Conservation (phyloP, 2,113 vertebrate genomes). For the Atrichornis clamosus region DNA sequence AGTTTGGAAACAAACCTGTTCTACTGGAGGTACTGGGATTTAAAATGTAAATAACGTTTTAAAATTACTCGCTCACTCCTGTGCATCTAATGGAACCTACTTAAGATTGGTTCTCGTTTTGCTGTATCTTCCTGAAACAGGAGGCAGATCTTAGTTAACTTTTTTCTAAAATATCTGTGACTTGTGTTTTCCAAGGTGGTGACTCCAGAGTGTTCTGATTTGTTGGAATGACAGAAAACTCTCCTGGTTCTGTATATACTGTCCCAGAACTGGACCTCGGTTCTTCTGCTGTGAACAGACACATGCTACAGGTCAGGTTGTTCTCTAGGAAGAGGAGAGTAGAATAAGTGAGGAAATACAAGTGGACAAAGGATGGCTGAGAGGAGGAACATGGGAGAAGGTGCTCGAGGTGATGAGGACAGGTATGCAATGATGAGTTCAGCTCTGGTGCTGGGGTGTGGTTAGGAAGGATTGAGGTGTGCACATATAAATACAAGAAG, state of each 20-base stretch:
- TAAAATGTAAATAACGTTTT: background rate
- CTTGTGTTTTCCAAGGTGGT: background rate
- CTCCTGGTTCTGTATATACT: background rate
- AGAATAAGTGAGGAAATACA: background rate
- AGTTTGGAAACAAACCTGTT: slow-evolving; percentile 32
- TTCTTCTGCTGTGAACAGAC: background rate
- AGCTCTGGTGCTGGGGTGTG: background rate
- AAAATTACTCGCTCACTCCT: background rate
- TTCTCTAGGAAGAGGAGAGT: background rate
- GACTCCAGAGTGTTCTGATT: background rate
- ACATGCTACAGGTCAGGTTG: background rate
- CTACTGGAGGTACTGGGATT: background rate
- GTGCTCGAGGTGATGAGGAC: background rate
- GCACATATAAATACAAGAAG: background rate
- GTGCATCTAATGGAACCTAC: background rate
- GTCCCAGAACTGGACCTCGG: background rate
- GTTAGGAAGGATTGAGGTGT: background rate
- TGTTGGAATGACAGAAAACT: background rate
- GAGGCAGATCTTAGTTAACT: background rate
- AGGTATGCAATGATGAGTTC: background rate
- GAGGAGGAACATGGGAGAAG: background rate
- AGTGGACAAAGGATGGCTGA: background rate
- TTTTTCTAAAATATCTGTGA: background rate
- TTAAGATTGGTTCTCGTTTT: background rate
- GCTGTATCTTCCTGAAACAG: background rate